Evolutionary conservation across 2,888 invertebrate species (phyloP).

Genomic region (Colostygia pectinataria): DNA sequence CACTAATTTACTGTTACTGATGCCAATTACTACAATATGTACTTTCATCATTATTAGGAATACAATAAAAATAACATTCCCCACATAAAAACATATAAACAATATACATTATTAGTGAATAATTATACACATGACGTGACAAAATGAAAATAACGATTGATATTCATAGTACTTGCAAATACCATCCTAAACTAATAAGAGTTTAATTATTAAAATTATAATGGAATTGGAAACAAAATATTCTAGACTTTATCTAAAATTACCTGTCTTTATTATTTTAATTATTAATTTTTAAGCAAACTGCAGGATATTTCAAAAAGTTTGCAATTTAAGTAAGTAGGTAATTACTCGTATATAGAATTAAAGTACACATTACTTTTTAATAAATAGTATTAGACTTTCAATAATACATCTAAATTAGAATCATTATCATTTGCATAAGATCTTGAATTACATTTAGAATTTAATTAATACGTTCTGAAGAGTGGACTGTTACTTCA

Average conservation of each 20-base stretch:
- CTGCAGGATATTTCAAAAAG: constrained; percentile 48
- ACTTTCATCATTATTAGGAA: constrained; percentile 45
- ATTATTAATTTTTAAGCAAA: constrained; percentile 46
- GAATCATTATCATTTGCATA: constrained; percentile 60
- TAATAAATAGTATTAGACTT: constrained; percentile 65
- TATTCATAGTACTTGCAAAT: constrained; percentile 47
- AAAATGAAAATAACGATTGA: constrained; percentile 28
- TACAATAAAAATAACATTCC: constrained; percentile 48
- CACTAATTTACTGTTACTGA: constrained; percentile 11
- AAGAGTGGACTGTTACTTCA: constrained; percentile 50
- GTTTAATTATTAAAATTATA: constrained; percentile 37
- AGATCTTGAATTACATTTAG: constrained; percentile 63
- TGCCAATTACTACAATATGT: constrained; percentile 31
- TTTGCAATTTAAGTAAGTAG: constrained; percentile 63
- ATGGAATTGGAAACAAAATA: constrained; percentile 42
- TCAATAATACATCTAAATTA: constrained; percentile 48
- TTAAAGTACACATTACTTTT: constrained; percentile 60
- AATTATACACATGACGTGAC: constrained; percentile 41
- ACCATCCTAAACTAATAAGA: constrained; percentile 36
- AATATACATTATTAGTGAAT: constrained; percentile 59
- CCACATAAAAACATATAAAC: constrained; percentile 52
- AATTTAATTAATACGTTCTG: constrained; percentile 59
- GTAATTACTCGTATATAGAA: constrained; percentile 53
- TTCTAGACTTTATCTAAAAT: constrained; percentile 48
- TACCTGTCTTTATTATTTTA: constrained; percentile 57